Base-by-base conservation (phyloP, 1,140 invertebrate genomes). In the Thaumetopoea pityocampa region DNA sequence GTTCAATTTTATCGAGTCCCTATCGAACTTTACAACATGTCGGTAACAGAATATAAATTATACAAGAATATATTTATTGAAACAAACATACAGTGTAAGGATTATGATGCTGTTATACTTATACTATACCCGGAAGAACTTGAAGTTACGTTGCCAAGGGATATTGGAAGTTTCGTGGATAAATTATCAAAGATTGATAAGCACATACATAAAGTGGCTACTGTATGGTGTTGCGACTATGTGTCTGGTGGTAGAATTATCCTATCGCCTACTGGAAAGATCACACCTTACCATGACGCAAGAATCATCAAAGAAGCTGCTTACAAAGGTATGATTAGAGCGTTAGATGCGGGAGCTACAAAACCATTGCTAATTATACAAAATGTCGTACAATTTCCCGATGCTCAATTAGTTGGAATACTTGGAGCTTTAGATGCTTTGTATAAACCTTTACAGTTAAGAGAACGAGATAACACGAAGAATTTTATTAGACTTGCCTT, bases 371-470 rank as follows among this genome's bases (percentile, higher is more conserved):
- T 97, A 1, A 84, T 89, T 0, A 74, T 93, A 0, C 68, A 77
- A 28, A 67, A 69, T 27, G 51, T 65, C 0, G 86, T 88, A 0
- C 74, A 87, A 57, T 95, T 92, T 63, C 71, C 78, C 1, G 78
- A 82, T 34, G 59, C 67, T 24, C 90, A 90, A 37, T 70, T 92
- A 37, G 93, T 94, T 0, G 89, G 92, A 5, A 81, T 96, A 4
- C 85, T 98, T 0, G 96, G 95, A 11, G 94, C 92, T 1, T 67
- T 98, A 3, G 91, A 97, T 82, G 91, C 90, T 27, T 84, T 97
- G 8, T 98, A 98, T 88, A 90, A 95, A 89, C 93, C 94, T 3
- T 66, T 97, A 23, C 93, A 96, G 78, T 85, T 94, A 9, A 86
- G 94, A 12, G 95, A 97, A 79, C 87, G 88, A 51, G 82, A 90